Percentiles rank a stretch among this genome's conserved stretches.
Evolutionary conservation across 2,888 invertebrate species (phyloP).

Genomic region (Griposia aprilina): DNA sequence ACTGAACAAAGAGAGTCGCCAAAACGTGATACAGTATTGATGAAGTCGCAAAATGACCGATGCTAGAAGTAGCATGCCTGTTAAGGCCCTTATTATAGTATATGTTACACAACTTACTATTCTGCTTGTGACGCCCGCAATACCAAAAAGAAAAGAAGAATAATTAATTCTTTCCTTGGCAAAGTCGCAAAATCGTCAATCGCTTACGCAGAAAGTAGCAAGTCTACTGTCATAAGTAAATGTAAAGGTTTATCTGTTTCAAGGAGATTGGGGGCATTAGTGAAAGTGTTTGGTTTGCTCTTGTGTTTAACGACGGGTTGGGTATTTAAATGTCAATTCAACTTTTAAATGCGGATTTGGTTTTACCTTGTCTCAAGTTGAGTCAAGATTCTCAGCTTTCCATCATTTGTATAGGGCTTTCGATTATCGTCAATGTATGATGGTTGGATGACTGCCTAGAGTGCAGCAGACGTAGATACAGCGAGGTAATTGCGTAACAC

Average conservation of each 20-base stretch:
- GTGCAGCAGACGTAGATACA: background rate
- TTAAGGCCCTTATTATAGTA: too few species aligned
- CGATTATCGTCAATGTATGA: background rate
- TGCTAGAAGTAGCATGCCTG: background rate
- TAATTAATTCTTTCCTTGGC: too few species aligned
- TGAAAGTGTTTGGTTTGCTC: conserved; percentile 55
- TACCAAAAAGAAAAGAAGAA: too few species aligned
- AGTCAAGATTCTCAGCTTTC: conserved; percentile 8
- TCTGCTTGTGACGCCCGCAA: too few species aligned
- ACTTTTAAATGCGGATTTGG: conserved; percentile 50
- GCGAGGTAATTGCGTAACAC: too few species aligned
- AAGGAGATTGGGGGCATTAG: conserved; percentile 44
- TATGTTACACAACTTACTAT: too few species aligned
- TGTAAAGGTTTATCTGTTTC: conserved; percentile 48
- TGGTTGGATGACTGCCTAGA: too few species aligned
- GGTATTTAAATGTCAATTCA: conserved; percentile 34
- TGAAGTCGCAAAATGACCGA: too few species aligned
- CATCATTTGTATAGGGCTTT: conserved; percentile 12
- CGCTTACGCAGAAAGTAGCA: conserved; percentile 4
- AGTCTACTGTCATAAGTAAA: conserved; percentile 24
- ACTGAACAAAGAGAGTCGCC: background rate
- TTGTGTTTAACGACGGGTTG: conserved; percentile 27
- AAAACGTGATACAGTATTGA: background rate
- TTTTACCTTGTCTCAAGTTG: conserved; percentile 23
- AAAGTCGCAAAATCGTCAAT: conserved; percentile 2